phyloP scores from a whole-genome alignment of 2,113 vertebrate genomes.

The Neotoma lepida region DNA sequence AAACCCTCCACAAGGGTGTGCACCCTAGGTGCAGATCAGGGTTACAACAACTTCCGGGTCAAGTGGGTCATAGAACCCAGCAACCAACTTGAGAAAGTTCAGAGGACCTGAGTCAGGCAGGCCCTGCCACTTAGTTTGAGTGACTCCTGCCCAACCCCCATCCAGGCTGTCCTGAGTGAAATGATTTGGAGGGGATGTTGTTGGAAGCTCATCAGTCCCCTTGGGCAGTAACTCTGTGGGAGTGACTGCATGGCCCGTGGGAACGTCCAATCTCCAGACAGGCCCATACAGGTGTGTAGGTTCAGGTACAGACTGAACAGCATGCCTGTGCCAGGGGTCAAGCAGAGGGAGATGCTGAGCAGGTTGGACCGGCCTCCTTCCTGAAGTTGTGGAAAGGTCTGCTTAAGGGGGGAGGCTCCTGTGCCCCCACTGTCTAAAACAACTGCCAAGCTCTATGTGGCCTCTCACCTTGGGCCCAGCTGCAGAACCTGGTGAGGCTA shows the following conservation, averaged over 20 bases:
- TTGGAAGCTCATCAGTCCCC: conserved; percentile 41
- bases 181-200: neutral
- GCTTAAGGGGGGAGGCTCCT: neutral
- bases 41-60: neutral
- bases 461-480: neutral
- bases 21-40: too few species aligned
- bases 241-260: conserved; percentile 18
- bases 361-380: conserved; percentile 23
- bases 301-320: conserved; percentile 32
- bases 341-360: neutral
- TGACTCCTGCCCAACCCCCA: neutral
- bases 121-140: neutral
- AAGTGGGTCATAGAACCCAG: neutral
- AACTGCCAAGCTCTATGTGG: neutral
- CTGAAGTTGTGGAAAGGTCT: neutral
- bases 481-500: neutral
- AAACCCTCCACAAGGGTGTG: neutral
- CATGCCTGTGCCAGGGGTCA: conserved; percentile 51
- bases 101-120: neutral
- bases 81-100: neutral
- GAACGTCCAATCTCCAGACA: conserved; percentile 50
- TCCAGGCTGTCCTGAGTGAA: neutral
- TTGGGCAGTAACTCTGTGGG: neutral
- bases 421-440: neutral
- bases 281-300: conserved; percentile 46